A percentile compares a stretch with the other conserved stretches of the same genome.
These are phyloP conservation scores for Actinemys pallida DNA, from an alignment of 2,113 vertebrate species.

Conservation along the genomic window DNA sequence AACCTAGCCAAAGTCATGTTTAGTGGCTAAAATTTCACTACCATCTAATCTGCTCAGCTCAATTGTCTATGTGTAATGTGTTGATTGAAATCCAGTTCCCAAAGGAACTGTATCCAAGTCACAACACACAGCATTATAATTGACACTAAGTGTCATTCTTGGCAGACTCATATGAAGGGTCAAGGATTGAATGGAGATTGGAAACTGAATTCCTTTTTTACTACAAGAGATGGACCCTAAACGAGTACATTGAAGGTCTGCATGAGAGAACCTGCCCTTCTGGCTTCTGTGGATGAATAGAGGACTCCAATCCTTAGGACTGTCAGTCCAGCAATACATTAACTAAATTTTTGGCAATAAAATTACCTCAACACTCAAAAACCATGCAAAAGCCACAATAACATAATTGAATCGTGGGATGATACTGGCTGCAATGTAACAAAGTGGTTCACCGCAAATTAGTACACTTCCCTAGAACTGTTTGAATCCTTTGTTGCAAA, in stretches of 20 bases:
- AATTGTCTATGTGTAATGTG: slow-evolving; percentile 26
- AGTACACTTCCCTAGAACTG: not conserved
- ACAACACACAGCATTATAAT: slow-evolving; percentile 60
- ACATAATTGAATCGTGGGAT: not conserved
- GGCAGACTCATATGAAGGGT: slow-evolving; percentile 32
- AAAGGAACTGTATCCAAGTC: slow-evolving; percentile 33
- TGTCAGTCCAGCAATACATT: not conserved
- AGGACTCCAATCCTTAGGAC: not conserved
- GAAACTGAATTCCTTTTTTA: not conserved
- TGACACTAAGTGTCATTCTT: slow-evolving; percentile 55
- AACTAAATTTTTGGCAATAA: not conserved
- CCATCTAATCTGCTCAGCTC: slow-evolving; percentile 32
- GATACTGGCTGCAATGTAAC: not conserved
- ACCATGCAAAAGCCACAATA: not conserved
- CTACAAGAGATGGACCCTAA: not conserved
- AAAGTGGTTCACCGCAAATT: rapidly evolving
- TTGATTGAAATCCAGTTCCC: slow-evolving; percentile 55
- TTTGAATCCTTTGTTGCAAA: not conserved
- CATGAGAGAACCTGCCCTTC: not conserved
- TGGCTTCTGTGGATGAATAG: not conserved
- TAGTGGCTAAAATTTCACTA: slow-evolving; percentile 47
- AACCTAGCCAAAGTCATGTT: slow-evolving; percentile 30
- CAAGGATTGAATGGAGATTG: slow-evolving; percentile 46
- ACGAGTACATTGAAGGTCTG: not conserved
- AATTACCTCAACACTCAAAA: not conserved